phyloP scores from a whole-genome alignment of 2,888 invertebrate species.

The Glaucopsyche alexis region DNA sequence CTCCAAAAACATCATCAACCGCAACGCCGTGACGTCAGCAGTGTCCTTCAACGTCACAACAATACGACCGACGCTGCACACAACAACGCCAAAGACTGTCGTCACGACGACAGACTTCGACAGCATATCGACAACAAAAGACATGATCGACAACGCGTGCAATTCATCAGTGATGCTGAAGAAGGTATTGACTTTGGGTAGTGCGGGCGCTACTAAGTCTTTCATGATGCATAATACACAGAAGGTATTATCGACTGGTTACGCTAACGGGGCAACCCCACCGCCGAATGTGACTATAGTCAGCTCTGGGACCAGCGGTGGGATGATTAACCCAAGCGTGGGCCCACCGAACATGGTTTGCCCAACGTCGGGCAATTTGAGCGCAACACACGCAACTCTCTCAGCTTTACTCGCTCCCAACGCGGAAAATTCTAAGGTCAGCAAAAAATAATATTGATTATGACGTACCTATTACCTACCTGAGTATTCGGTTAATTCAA shows the following conservation, averaged over 20 bases:
- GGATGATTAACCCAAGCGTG: conserved; percentile 53
- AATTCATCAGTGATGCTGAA: conserved; percentile 77
- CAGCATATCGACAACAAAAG: conserved; percentile 71
- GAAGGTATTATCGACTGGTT: conserved; percentile 71
- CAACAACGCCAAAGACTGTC: conserved; percentile 61
- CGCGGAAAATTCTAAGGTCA: conserved; percentile 48
- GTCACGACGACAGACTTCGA: conserved; percentile 64
- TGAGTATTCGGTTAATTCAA: no score
- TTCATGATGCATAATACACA: conserved; percentile 78
- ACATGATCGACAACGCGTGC: conserved; percentile 76
- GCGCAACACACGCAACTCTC: conserved; percentile 74
- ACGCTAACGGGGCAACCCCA: conserved; percentile 67
- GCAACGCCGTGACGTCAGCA: conserved; percentile 56
- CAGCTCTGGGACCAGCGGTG: conserved; percentile 63
- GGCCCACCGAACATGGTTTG: conserved; percentile 55
- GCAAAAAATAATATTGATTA: conserved; percentile 36
- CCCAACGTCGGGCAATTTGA: conserved; percentile 65
- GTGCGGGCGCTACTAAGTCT: conserved; percentile 68
- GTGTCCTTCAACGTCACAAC: conserved; percentile 66
- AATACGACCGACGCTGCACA: conserved; percentile 59
- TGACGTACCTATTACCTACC: no score
- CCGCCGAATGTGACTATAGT: conserved; percentile 75
- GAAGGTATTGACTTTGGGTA: conserved; percentile 73
- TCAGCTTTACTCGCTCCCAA: conserved; percentile 67
- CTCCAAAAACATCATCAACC: conserved; percentile 70